Conservation (phyloP, 1,140 invertebrate species). For the Ericerus pela region DNA sequence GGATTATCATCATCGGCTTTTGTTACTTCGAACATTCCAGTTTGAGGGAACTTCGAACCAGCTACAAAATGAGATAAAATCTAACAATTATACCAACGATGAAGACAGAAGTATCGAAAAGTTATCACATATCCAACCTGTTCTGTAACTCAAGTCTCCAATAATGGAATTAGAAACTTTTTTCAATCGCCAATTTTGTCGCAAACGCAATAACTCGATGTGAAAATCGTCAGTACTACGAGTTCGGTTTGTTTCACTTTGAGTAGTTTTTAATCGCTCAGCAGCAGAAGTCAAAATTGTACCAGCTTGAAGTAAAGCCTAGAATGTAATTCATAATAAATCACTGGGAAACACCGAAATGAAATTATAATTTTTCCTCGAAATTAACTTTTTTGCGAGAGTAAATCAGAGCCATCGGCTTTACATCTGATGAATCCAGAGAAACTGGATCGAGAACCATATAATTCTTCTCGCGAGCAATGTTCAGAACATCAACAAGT, state of each 20-base stretch:
- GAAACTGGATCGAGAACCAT: constrained; percentile 86
- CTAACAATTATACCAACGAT: no score
- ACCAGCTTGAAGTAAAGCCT: constrained; percentile 63
- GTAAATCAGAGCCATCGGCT: constrained; percentile 74
- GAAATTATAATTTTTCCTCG: background rate
- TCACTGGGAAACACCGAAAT: background rate
- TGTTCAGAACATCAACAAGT: constrained; percentile 75
- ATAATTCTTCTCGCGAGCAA: constrained; percentile 85
- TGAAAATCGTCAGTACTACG: constrained; percentile 75
- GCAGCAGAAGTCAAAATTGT: constrained; percentile 67
- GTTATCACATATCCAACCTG: constrained; percentile 31
- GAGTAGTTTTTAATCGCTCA: constrained; percentile 65
- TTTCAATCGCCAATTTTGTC: constrained; percentile 89
- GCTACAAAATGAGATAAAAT: constrained; percentile 30
- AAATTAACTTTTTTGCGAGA: constrained; percentile 68
- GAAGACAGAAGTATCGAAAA: no score
- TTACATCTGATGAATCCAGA: constrained; percentile 65
- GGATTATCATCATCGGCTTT: constrained; percentile 75
- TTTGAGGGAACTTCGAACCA: constrained; percentile 82
- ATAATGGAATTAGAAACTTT: constrained; percentile 91
- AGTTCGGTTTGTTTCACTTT: constrained; percentile 58
- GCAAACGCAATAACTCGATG: constrained; percentile 70
- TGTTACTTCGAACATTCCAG: constrained; percentile 89
- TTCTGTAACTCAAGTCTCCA: constrained; percentile 88
- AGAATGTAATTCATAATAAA: constrained; percentile 1